Base-by-base conservation (phyloP, 2,113 vertebrate genomes). In the Oryzias curvinotus region DNA sequence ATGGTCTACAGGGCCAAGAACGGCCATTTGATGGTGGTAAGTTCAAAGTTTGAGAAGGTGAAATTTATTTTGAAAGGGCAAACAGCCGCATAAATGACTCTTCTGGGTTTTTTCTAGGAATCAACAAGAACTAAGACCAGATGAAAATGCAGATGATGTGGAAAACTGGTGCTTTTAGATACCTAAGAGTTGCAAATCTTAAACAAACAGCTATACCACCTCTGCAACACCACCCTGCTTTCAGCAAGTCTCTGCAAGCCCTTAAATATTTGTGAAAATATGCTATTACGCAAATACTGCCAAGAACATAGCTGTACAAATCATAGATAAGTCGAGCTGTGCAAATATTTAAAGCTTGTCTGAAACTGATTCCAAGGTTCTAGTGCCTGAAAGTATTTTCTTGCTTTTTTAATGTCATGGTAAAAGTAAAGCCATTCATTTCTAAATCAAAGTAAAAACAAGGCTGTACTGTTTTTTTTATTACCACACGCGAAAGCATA, bases 11-110 rank as follows among this genome's bases (percentile, higher is more conserved):
- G 93, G 88, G 93, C 94, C 67, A 97, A 95, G 90, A 95, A 92
- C 0, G 96, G 96, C 67, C 95, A 94, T 14, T 77, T 98, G 52
- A 96, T 90, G 54, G 96, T 98, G 94, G 96, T 98, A 84, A 94
- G 95, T 75, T 15, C 47, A 17, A 4, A 52, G 16, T 50, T 61
- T 16, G 57, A 8, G 14, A 7, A 17, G 12, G 8, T 1, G 16
- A 0, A 56, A 16, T 17, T 41, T 25, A 26, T 8, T 15, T 26
- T 44, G 1, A 62, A 17, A 4, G 5, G 4, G 0, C 0, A 1
- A 64, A 52, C 43, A 52, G 45, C 5, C 63, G 7, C 36, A 36
- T 12, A 2, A 73, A 14, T 1, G 5, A 49, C 7, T 2, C 57
- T 10, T 62, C 12, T 42, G 3, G 56, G 4, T 23, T 55, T 36